phyloP scores from a whole-genome alignment of 2,113 vertebrate genomes.

The Heptranchias perlo region DNA sequence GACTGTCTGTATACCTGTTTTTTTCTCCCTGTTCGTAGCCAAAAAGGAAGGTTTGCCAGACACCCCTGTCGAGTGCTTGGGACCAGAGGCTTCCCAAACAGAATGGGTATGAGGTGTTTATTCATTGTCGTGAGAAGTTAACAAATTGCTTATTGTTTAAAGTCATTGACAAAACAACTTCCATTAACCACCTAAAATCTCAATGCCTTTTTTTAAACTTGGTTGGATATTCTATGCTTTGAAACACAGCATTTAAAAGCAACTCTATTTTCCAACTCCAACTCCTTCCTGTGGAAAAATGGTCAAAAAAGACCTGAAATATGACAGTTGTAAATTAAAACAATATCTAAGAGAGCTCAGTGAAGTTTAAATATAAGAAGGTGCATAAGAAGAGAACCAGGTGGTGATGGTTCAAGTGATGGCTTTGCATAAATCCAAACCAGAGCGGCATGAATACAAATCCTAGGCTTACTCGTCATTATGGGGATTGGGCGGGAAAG shows the following conservation, averaged over 20 bases:
- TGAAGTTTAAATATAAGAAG: background rate
- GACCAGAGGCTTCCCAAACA: background rate
- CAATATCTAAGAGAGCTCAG: background rate
- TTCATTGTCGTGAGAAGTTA: background rate
- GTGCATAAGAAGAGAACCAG: background rate
- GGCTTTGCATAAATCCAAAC: background rate
- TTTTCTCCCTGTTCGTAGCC: too few relatives aligned
- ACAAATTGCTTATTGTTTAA: background rate
- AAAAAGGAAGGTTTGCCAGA: too few relatives aligned
- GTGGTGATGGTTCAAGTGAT: background rate
- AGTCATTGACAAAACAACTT: background rate
- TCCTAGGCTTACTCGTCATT: background rate
- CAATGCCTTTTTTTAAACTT: background rate
- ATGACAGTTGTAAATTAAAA: background rate
- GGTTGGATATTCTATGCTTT: background rate
- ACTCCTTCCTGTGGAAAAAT: background rate
- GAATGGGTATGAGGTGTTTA: background rate
- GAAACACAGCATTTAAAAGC: background rate
- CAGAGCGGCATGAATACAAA: background rate
- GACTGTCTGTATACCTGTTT: background rate
- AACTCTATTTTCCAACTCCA: background rate
- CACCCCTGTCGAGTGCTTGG: background rate
- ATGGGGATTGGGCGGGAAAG: too few relatives aligned
- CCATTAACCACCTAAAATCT: background rate
- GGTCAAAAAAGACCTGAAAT: background rate